Evolutionary conservation across 2,888 invertebrate genomes (phyloP), one percentile per base, ranked within the genome.

Genomic region (Phaedon cochleariae): DNA sequence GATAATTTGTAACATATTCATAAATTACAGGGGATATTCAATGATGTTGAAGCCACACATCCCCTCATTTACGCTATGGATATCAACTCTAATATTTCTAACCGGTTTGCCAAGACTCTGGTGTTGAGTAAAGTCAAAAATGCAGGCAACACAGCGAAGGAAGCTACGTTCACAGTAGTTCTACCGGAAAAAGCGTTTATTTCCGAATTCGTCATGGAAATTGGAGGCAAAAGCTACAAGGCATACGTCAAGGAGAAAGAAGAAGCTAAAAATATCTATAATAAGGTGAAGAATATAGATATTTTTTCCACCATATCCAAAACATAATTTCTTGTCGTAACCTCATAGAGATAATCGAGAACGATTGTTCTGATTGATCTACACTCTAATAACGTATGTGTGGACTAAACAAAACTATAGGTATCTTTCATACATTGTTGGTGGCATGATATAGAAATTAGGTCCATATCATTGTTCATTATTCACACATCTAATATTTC

Each of bases 171-270:
- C 82, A 85, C 87, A 54, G 86, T 91, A 3, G 85, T 90, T 15
- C 79, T 91, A 52, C 91, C 92, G 0, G 89, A 91, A 67, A 88
- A 89, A 0, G 91, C 91, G 0, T 91, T 90, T 79, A 90, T 91
- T 72, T 88, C 90, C 41, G 88, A 88, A 59, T 91, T 91, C 77
- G 81, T 87, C 31, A 90, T 91, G 91, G 88, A 87, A 62, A 83
- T 90, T 12, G 86, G 86, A 60, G 89, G 88, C 15, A 89, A 88
- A 77, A 83, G 86, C 1, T 90, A 89, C 79, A 86, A 87, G 71
- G 89, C 90, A 0, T 89, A 89, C 73, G 88, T 90, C 0, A 87
- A 89, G 76, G 89, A 87, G 76, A 89, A 89, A 75, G 86, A 88
- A 74, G 87, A 88, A 77, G 90, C 90, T 0, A 88, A 88, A 76